Base-by-base conservation (phyloP, 37 sponge, comb jelly and placozoan species). In the Corticium candelabrum region DNA sequence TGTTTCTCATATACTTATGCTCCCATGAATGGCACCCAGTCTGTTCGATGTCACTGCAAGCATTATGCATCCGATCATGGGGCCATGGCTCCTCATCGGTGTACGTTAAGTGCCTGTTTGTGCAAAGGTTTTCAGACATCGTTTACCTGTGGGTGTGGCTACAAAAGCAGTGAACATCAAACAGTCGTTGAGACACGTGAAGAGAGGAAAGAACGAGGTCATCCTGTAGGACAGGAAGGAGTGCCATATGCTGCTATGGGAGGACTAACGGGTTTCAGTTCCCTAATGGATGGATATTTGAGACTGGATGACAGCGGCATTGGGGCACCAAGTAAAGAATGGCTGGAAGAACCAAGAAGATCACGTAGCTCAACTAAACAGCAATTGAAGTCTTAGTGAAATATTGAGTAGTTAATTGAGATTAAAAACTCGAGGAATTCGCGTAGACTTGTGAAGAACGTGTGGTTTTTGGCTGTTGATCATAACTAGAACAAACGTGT, bases 231-330 rank as follows among this genome's bases (percentile, higher is more conserved):
- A 27, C 7, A 82, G 69, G n/a, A n/a, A n/a, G 82, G 56, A 56
- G 82, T 82, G 2, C 82, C 82, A 1, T 82, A 82, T 75, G 77
- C 77, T 39, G 82, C 82, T 7, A 82, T 82, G 82, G 82, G 82
- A 40, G 82, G 82, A 2, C 21, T 82, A 15, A 82, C 82, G 15
- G 82, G 82, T 7, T 82, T 82, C 40, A 82, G 82, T 37, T 82
- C 82, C 1, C 77, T 82, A n/a, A 74, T 74, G 34, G 74, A 69
- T 67, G 82, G 82, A 21, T 82, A 82, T 34, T 50, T 74, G 68
- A 43, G 82, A 30, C 35, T 75, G 2, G 82, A 82, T 33, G 74
- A 71, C 3, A 82, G 82, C 71, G 82, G 82, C 40, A 43, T 43
- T 11, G 56, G 56, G 11, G 56, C 56, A 43, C 56, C 56, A 11